Evolutionary conservation across 2,888 invertebrate genomes (phyloP).

Genomic region (Nipponacmea schrenckii): DNA sequence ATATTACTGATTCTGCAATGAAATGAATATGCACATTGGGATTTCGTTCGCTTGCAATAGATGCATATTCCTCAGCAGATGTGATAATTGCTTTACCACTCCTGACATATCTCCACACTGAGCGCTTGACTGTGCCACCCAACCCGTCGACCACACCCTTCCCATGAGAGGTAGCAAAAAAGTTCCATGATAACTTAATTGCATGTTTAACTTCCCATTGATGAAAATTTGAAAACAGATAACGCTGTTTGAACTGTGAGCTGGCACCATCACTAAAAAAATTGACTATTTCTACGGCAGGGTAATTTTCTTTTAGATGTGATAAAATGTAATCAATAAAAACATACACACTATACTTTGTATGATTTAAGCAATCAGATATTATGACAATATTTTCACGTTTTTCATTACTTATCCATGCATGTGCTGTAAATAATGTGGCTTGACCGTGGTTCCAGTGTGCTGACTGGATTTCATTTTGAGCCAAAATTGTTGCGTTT

Average conservation of each 20-base stretch:
- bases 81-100: background rate
- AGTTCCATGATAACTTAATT: conserved; percentile 6
- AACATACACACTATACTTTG: background rate
- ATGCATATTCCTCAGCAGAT: background rate
- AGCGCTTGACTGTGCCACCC: background rate
- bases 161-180: conserved; percentile 17
- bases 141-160: conserved; percentile 17
- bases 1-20: background rate
- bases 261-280: background rate
- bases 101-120: background rate
- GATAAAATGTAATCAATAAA: background rate
- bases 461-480: background rate
- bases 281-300: background rate
- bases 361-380: background rate
- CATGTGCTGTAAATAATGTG: background rate
- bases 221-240: background rate
- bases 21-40: background rate
- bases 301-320: background rate
- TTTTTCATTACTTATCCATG: background rate
- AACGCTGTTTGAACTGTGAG: background rate
- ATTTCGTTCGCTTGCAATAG: background rate
- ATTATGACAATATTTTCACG: background rate
- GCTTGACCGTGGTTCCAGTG: background rate
- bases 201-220: background rate
- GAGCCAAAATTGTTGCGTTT: background rate